These are phyloP conservation scores for Percopsis transmontana DNA, from an alignment of 2,113 vertebrate genomes.

Conservation along the genomic window DNA sequence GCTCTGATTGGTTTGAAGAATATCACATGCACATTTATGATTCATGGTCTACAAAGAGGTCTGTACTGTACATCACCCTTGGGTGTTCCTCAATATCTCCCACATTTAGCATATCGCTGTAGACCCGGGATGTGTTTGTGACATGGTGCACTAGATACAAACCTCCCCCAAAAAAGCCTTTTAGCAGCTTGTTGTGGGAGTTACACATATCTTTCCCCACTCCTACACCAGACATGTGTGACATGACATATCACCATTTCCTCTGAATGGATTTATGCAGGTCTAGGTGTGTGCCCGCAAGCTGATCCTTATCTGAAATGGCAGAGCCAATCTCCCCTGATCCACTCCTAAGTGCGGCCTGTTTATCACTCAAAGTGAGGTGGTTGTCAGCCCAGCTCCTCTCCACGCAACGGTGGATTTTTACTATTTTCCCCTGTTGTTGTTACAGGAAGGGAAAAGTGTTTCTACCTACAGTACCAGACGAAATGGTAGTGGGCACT, in stretches of 20 bases:
- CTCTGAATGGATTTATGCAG: slow-evolving; percentile 67
- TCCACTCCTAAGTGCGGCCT: slow-evolving; percentile 72
- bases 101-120: neutral
- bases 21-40: neutral
- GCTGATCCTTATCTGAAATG: slow-evolving; percentile 73
- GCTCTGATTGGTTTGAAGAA: neutral
- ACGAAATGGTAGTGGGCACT: slow-evolving; percentile 43
- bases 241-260: slow-evolving; percentile 67
- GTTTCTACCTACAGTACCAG: slow-evolving; percentile 7
- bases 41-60: neutral
- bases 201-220: slow-evolving; percentile 3
- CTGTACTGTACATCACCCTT: neutral
- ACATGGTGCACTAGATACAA: neutral
- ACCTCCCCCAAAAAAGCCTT: neutral
- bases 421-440: slow-evolving; percentile 17
- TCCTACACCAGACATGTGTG: slow-evolving; percentile 37
- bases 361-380: slow-evolving; percentile 75
- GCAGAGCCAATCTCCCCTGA: slow-evolving; percentile 70
- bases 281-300: slow-evolving; percentile 68
- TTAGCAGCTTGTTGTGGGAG: slow-evolving; percentile 6
- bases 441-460: slow-evolving; percentile 36
- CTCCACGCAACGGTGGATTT: slow-evolving; percentile 44
- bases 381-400: slow-evolving; percentile 61
- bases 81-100: neutral
- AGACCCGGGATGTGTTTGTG: neutral